Conservation (phyloP, 2,113 vertebrate species). For the Caranx melampygus region DNA sequence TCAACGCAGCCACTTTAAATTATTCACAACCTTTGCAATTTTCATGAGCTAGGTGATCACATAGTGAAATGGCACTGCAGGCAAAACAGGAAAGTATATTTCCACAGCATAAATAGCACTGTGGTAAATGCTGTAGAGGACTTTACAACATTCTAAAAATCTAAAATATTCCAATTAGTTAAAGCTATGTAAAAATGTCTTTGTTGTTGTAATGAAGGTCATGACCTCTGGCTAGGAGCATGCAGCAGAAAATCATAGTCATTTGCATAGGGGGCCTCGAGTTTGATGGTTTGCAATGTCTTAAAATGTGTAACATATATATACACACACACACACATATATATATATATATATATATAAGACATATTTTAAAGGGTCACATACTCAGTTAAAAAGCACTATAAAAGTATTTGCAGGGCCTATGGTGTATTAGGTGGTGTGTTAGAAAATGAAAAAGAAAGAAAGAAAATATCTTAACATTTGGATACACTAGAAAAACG, state of each 20-base stretch:
- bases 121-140: conserved; percentile 35
- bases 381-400: not conserved
- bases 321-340: too few relatives aligned
- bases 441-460: too few relatives aligned
- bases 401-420: not conserved
- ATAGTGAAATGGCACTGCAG: conserved; percentile 79
- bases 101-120: conserved; percentile 48
- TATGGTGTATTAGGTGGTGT: too few relatives aligned
- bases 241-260: conserved; percentile 40
- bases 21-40: conserved; percentile 81
- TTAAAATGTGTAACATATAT: conserved; percentile 24
- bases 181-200: conserved; percentile 51
- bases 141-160: conserved; percentile 33
- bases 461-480: too few relatives aligned
- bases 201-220: conserved; percentile 63
- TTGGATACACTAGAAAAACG: not conserved
- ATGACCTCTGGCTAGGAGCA: conserved; percentile 58
- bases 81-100: conserved; percentile 78
- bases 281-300: conserved; percentile 29
- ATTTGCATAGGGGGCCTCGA: conserved; percentile 54
- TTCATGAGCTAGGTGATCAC: conserved; percentile 84
- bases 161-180: conserved; percentile 46
- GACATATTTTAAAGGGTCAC: too few relatives aligned
- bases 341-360: too few relatives aligned
- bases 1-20: conserved; percentile 78